phyloP scores from a whole-genome alignment of 2,888 invertebrate species.

The Chrysopilus asiliformis region DNA sequence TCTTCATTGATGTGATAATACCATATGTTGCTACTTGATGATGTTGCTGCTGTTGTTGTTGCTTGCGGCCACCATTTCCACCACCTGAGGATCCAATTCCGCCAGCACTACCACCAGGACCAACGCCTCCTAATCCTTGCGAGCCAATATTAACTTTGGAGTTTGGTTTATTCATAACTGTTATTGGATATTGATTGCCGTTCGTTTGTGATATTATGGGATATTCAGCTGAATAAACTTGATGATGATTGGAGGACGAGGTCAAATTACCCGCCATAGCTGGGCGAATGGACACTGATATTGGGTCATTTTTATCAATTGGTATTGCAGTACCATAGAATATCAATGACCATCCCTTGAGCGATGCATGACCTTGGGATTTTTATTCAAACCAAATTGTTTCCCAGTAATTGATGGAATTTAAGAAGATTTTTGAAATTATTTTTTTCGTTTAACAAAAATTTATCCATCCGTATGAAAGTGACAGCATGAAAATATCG shows the following conservation, averaged over 20 bases:
- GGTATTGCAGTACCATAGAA: conserved; percentile 72
- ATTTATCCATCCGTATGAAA: too few relatives aligned
- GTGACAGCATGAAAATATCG: too few relatives aligned
- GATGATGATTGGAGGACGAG: conserved; percentile 28
- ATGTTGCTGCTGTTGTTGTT: conserved; percentile 27
- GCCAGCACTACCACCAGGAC: neutral
- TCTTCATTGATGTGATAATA: conserved; percentile 20
- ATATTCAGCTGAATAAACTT: conserved; percentile 31
- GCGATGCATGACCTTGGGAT: conserved; percentile 75
- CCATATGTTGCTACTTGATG: conserved; percentile 29
- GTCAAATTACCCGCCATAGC: neutral
- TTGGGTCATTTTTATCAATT: conserved; percentile 48
- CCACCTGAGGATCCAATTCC: neutral
- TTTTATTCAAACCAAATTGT: too few relatives aligned
- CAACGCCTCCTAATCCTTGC: too few relatives aligned
- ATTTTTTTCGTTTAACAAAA: too few relatives aligned
- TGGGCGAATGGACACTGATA: conserved; percentile 27
- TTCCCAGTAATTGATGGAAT: too few relatives aligned
- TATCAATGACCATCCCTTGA: conserved; percentile 87
- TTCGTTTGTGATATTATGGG: conserved; percentile 28
- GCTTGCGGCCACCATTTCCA: conserved; percentile 12
- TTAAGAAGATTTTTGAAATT: too few relatives aligned
- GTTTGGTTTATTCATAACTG: conserved; percentile 9
- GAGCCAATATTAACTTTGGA: conserved; percentile 8
- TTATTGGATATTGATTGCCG: conserved; percentile 16